Percentiles rank a stretch among this genome's conserved stretches.
Conservation (phyloP, 2,113 vertebrate genomes). For the Centrocercus urophasianus region DNA sequence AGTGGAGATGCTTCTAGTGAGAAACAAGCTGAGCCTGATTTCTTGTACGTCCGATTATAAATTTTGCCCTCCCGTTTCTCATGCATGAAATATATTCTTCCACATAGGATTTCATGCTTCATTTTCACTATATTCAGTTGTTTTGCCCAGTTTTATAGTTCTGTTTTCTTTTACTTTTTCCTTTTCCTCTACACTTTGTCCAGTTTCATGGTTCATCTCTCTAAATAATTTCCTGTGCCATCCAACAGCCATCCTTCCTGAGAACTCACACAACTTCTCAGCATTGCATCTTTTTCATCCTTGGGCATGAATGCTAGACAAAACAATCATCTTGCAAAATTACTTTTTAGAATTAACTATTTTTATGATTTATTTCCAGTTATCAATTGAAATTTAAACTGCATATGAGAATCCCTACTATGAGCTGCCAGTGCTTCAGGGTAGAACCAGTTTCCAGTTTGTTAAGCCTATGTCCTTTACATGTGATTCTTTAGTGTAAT, state of each 20-base stretch:
- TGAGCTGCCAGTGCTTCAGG: neutral
- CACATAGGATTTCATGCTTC: neutral
- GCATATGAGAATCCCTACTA: neutral
- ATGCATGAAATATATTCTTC: neutral
- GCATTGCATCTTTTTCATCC: neutral
- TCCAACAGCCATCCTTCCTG: neutral
- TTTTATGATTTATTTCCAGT: neutral
- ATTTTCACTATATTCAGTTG: neutral
- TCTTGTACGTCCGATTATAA: neutral
- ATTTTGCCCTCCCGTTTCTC: neutral
- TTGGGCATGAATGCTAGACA: fast-evolving
- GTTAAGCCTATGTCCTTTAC: neutral
- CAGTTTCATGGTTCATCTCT: neutral
- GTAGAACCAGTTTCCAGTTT: neutral
- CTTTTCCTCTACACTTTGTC: neutral
- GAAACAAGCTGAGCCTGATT: neutral
- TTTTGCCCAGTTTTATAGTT: neutral
- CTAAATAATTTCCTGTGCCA: neutral
- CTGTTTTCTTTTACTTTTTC: neutral
- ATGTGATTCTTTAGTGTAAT: neutral
- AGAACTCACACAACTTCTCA: neutral
- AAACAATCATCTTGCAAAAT: neutral
- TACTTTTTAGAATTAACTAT: neutral
- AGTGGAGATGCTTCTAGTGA: neutral
- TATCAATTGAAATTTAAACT: neutral